These are phyloP conservation scores for Suncus etruscus DNA, from an alignment of 2,113 vertebrate species.

Conservation along the genomic window DNA sequence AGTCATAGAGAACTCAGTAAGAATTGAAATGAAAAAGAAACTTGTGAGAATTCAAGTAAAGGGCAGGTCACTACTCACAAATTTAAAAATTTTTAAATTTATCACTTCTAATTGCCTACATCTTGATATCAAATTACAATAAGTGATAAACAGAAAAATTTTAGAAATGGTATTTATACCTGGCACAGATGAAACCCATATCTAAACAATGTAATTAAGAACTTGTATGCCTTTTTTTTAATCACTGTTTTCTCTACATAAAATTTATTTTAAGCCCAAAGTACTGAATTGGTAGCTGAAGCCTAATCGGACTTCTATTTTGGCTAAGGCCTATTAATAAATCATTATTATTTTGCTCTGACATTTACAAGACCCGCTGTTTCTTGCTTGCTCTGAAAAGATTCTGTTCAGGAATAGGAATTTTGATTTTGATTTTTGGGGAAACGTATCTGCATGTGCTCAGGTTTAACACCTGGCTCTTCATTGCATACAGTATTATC, in stretches of 20 bases:
- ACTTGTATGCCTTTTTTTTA: background rate
- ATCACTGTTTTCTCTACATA: background rate
- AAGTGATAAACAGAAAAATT: background rate
- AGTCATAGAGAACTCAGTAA: too few relatives aligned
- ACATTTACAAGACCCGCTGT: background rate
- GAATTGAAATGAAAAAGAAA: too few relatives aligned
- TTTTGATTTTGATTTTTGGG: too few relatives aligned
- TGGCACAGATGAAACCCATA: background rate
- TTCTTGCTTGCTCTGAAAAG: background rate
- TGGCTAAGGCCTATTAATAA: background rate
- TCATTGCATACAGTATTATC: too few relatives aligned
- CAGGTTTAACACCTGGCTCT: background rate
- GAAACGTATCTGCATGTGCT: too few relatives aligned
- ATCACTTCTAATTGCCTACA: background rate
- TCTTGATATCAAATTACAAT: background rate
- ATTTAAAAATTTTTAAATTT: background rate
- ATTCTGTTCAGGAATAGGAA: too few relatives aligned
- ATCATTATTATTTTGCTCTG: background rate
- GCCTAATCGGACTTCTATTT: background rate
- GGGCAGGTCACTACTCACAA: background rate
- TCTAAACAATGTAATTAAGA: background rate
- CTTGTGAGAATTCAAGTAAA: background rate
- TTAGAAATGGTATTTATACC: background rate
- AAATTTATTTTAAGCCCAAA: background rate
- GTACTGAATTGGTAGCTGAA: background rate